A percentile compares a stretch with the other conserved stretches of the same genome.
phyloP scores from a whole-genome alignment of 1,140 invertebrate species.

The Pentalonia nigronervosa region DNA sequence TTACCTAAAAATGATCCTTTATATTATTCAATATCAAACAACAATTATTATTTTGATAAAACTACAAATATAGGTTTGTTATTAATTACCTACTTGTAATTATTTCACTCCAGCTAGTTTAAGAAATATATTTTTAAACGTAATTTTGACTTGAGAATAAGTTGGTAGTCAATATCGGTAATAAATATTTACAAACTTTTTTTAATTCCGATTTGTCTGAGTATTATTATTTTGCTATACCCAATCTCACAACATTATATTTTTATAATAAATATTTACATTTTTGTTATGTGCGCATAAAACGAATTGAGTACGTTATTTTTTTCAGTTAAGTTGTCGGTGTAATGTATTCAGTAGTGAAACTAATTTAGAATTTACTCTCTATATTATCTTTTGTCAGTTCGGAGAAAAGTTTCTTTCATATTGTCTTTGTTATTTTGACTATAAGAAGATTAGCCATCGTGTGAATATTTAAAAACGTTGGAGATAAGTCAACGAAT shows the following conservation, averaged over 20 bases:
- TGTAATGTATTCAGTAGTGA: background rate
- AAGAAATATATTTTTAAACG: background rate
- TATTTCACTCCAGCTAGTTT: background rate
- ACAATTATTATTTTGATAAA: background rate
- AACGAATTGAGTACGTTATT: background rate
- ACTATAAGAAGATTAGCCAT: constrained; percentile 30
- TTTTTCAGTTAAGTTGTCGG: background rate
- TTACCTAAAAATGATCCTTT: background rate
- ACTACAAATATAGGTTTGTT: background rate
- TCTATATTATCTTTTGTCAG: constrained; percentile 18
- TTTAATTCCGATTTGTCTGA: background rate
- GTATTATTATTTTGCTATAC: background rate
- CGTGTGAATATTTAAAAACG: constrained; percentile 47
- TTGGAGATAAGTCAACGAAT: background rate
- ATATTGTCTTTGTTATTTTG: constrained; percentile 40
- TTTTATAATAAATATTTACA: background rate
- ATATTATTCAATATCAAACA: background rate
- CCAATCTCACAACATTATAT: background rate
- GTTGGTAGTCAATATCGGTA: no score
- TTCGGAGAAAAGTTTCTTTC: constrained; percentile 33
- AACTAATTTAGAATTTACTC: constrained; percentile 41
- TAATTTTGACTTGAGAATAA: no score
- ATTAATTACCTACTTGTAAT: background rate
- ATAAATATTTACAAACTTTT: no score
- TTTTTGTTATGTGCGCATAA: background rate